Base-by-base conservation (phyloP, 2,888 invertebrate genomes). In the Dynastes grantii region DNA sequence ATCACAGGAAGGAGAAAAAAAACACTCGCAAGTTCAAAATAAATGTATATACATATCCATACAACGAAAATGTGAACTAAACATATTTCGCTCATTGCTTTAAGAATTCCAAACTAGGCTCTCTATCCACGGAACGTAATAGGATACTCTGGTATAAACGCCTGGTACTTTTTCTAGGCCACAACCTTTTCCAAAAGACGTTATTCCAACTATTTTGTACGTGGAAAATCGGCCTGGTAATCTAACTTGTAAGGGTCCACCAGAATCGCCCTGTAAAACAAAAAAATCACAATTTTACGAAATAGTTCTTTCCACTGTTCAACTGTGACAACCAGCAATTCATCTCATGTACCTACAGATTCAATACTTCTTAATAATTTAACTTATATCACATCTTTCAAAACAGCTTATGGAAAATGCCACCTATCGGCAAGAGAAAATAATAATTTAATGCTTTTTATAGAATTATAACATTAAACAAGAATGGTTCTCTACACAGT, bases 191-290 rank as follows among this genome's bases (percentile, higher is more conserved):
- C 80, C 80, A 49, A 80, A 80, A 27, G 80, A 80, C 13, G 78
- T 78, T 45, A 80, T 67, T 13, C 80, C 80, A n/a, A 76, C 45
- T 27, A 78, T 73, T 51, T 80, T 68, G 37, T 75, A 80, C 16
- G 71, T 49, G 9, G 13, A 63, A 0, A 68, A 61, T 9, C 16
- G 22, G 4, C 45, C 51, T n/a, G 53, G 32, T 27, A 58, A 84
- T 55, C 80, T 82, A 13, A 89, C 81, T 49, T 86, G 86, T 32
- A 93, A 86, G 0, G 92, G 92, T 5, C 92, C 92, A n/a, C 93
- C 92, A 61, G 92, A 92, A 86, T 93, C 92, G 32, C 92, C 92
- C 91, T 91, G 85, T 83, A 76, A 83, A 49, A 27, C 9, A 27
- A 51, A 45, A 8, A 45, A 8, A 2, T 8, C 45, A 45, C 32